phyloP scores from a whole-genome alignment of 2,888 invertebrate genomes.

The Lasioglossum morio region DNA sequence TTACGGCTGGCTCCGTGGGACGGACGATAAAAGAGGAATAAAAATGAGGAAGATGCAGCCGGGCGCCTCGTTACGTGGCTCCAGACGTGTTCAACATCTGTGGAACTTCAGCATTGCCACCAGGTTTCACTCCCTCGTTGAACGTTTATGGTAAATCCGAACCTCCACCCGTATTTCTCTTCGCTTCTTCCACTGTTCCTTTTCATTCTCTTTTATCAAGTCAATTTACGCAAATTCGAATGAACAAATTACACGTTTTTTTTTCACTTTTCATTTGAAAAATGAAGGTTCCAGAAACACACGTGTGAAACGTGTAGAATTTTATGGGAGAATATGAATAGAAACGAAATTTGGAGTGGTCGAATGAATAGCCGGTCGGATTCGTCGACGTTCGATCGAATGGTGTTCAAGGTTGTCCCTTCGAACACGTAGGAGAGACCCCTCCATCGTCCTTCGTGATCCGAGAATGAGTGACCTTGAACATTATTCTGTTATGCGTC shows the following conservation, averaged over 20 bases:
- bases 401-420: slow-evolving; percentile 9
- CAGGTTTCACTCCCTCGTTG: background rate
- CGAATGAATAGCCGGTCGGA: background rate
- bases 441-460: background rate
- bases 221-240: background rate
- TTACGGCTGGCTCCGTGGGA: background rate
- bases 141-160: background rate
- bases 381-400: background rate
- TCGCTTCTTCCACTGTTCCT: background rate
- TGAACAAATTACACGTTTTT: no score
- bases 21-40: background rate
- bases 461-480: slow-evolving; percentile 14
- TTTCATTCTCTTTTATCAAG: background rate
- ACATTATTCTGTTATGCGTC: slow-evolving; percentile 12
- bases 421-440: slow-evolving; percentile 18
- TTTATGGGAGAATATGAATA: background rate
- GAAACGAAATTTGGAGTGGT: background rate
- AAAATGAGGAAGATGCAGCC: background rate
- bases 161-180: background rate
- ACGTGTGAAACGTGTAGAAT: no score
- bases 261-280: no score
- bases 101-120: background rate
- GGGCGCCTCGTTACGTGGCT: slow-evolving; percentile 12
- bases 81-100: background rate
- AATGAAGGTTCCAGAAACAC: no score